Base-by-base conservation (phyloP, 2,888 invertebrate species). In the Lycocerus yunnanus region DNA sequence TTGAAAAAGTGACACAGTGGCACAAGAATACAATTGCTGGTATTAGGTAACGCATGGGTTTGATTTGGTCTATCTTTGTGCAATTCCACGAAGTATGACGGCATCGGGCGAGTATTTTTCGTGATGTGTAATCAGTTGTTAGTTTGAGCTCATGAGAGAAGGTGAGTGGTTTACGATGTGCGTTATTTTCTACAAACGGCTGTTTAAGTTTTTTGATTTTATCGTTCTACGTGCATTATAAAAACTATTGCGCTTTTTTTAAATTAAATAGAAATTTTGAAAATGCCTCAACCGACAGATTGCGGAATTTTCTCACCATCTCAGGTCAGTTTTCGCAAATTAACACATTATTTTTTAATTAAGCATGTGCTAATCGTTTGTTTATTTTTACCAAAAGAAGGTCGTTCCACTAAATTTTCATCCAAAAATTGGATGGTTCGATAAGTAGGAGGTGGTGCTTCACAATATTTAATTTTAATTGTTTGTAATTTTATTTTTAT, bases 231-330 rank as follows among this genome's bases (percentile, higher is more conserved):
- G 27, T n/a, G 27, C 27, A n/a, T 43, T 43, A 43, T 43, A 43
- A 43, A 43, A 43, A 60, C 61, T 15, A 60, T 60, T 11, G 15
- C 15, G 10, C 16, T 60, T 11, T 60, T n/a, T 60, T 60, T 15
- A 60, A 60, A 60, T 24, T 13, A 71, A 71, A 65, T 58, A 13
- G 5, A 15, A 18, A 24, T 18, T 24, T n/a, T 24, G 8, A 68
- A 61, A 69, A 75, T 75, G 74, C 74, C 74, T 20, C 74, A 75
- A 68, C 59, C 68, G 14, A 59, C 71, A 11, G 71, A 72, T 20
- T 69, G 20, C 15, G 74, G 43, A 66, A 24, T 72, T 18, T 75
- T 75, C 60, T 43, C 71, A 15, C 69, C 16, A 58, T 63, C 74
- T 11, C 74, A 75, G 74, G 74, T 75, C 59, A 69, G 71, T 68